Evolutionary conservation across 1,140 invertebrate genomes (phyloP).

Genomic region (Zaprionus davidi): DNA sequence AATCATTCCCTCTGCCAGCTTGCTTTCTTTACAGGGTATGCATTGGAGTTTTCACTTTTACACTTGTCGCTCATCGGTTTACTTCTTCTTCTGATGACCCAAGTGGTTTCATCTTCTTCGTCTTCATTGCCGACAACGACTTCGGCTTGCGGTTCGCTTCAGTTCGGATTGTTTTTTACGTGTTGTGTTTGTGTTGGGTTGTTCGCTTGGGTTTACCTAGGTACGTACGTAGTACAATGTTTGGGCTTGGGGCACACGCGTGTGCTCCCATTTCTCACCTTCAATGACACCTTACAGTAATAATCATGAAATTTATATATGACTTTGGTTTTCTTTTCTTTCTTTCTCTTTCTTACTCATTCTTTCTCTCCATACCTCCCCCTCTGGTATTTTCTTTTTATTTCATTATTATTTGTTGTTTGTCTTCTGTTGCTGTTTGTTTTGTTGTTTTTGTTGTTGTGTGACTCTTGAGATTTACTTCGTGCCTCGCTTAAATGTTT

Average conservation of each 20-base stretch:
- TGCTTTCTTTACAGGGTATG: constrained; percentile 19
- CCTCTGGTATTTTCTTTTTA: constrained; percentile 37
- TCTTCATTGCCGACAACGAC: background rate
- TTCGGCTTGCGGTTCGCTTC: constrained; percentile 22
- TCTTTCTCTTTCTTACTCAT: background rate
- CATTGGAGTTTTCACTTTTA: constrained; percentile 47
- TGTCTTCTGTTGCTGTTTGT: constrained; percentile 30
- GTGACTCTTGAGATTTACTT: constrained; percentile 65
- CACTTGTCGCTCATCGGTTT: constrained; percentile 11
- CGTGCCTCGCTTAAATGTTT: constrained; percentile 61
- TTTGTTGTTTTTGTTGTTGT: constrained; percentile 8
- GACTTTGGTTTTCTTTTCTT: constrained; percentile 39
- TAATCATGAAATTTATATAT: constrained; percentile 69
- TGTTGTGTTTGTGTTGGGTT: constrained; percentile 14
- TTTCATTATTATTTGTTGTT: constrained; percentile 38
- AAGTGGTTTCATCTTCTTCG: constrained; percentile 18
- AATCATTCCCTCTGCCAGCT: background rate
- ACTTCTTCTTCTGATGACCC: constrained; percentile 5
- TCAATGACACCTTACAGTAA: constrained; percentile 73
- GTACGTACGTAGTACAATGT: background rate
- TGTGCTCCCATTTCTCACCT: constrained; percentile 81
- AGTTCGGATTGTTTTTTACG: background rate
- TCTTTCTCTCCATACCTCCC: constrained; percentile 24
- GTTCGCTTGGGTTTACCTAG: constrained; percentile 1
- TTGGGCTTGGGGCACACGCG: constrained; percentile 47